These are phyloP conservation scores for Crossocerus cetratus DNA, from an alignment of 2,888 invertebrate genomes.

Conservation along the genomic window DNA sequence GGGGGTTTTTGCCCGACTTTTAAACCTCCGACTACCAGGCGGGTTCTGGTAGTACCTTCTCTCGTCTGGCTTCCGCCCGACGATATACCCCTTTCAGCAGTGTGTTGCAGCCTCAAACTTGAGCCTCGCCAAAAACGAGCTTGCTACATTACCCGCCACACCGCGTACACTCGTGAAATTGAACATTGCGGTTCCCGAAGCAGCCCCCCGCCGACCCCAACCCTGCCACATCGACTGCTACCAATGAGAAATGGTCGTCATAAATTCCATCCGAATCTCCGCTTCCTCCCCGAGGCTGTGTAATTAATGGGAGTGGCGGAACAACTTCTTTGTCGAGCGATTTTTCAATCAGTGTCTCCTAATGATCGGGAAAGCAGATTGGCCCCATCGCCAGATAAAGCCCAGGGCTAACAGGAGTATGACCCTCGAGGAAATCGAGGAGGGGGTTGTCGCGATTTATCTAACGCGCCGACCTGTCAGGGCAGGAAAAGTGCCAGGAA, in stretches of 20 bases:
- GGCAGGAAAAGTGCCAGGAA: background rate
- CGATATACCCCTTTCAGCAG: background rate
- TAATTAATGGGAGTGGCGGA: background rate
- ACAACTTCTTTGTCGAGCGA: background rate
- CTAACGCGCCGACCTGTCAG: background rate
- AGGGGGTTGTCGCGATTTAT: conserved; percentile 2
- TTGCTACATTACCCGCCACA: too few species aligned
- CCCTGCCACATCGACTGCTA: too few species aligned
- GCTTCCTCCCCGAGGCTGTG: too few species aligned
- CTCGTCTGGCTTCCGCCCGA: conserved; percentile 2
- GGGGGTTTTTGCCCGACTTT: conserved; percentile 66
- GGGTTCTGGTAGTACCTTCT: conserved; percentile 1
- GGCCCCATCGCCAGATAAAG: background rate
- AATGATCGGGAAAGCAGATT: background rate
- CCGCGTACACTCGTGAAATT: too few species aligned
- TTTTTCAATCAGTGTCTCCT: conserved; percentile 1
- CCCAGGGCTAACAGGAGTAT: background rate
- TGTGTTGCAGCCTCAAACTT: too few species aligned
- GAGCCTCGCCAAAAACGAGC: too few species aligned
- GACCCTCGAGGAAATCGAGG: background rate
- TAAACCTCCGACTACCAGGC: conserved; percentile 44
- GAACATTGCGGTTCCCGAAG: too few species aligned
- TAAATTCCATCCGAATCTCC: too few species aligned
- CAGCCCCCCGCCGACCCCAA: too few species aligned
- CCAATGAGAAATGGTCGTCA: too few species aligned